Evolutionary conservation across 2,888 invertebrate genomes (phyloP).

Genomic region (Drosophila putrida): DNA sequence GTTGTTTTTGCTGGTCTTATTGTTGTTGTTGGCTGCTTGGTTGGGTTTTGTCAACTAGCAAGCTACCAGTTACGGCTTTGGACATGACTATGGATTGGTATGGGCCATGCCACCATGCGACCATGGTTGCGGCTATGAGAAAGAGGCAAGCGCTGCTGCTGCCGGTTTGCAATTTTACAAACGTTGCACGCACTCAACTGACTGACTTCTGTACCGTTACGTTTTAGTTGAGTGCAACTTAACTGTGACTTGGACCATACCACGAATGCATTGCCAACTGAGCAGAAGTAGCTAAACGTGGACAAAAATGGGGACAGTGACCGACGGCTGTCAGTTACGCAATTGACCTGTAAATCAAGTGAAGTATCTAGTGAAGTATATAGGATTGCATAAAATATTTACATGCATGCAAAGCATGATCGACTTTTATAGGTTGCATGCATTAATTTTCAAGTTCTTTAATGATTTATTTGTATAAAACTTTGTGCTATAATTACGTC

Average conservation of each 20-base stretch:
- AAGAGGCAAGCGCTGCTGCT: conserved; percentile 43
- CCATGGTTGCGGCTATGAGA: conserved; percentile 34
- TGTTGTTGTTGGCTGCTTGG: conserved; percentile 45
- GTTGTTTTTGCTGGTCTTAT: conserved; percentile 38
- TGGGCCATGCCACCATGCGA: conserved; percentile 28
- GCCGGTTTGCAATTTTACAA: conserved; percentile 72
- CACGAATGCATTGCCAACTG: conserved; percentile 37
- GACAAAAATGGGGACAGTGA: conserved; percentile 42
- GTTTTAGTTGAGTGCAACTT: conserved; percentile 65
- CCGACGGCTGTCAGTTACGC: conserved; percentile 54
- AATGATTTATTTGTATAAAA: too few species aligned
- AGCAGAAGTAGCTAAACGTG: conserved; percentile 8
- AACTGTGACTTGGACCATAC: conserved; percentile 53
- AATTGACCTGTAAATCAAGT: conserved; percentile 69
- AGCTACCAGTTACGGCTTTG: conserved; percentile 51
- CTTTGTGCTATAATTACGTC: too few species aligned
- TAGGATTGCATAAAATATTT: too few species aligned
- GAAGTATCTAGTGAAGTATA: too few species aligned
- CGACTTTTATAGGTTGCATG: too few species aligned
- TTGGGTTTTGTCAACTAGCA: conserved; percentile 69
- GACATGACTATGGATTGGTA: conserved; percentile 29
- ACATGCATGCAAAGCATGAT: too few species aligned
- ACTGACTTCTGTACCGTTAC: conserved; percentile 66
- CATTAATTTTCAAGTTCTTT: too few species aligned
- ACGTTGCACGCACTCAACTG: conserved; percentile 70